phyloP scores from a whole-genome alignment of 2,797 vertebrate genomes.

The Dendrocincla tyrannina region DNA sequence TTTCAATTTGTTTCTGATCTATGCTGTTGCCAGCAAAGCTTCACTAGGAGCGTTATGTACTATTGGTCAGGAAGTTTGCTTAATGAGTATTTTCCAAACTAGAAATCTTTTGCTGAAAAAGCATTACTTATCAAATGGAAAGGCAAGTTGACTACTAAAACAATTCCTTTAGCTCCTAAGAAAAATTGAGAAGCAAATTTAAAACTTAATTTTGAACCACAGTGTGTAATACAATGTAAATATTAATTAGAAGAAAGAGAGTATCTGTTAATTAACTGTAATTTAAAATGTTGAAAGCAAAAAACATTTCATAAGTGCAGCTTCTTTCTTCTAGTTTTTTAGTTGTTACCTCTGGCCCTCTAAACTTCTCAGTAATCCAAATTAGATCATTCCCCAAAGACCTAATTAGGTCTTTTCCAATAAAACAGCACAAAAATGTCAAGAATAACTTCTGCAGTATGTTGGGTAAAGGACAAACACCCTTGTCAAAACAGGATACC shows the following conservation, averaged over 20 bases:
- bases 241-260: not conserved
- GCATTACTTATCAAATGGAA: not conserved
- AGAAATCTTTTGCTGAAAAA: not conserved
- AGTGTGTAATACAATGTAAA: not conserved
- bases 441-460: conserved; percentile 47
- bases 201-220: not conserved
- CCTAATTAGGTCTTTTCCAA: conserved; percentile 57
- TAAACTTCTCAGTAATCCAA: conserved; percentile 41
- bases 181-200: not conserved
- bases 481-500: conserved; percentile 74
- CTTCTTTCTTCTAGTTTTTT: not conserved
- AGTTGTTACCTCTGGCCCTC: conserved; percentile 30
- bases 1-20: not conserved
- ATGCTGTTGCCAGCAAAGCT: not conserved
- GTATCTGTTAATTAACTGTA: not conserved
- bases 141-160: not conserved
- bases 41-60: not conserved
- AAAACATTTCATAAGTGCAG: not conserved
- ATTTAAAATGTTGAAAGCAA: not conserved
- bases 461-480: conserved; percentile 62
- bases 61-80: not conserved
- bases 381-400: conserved; percentile 54
- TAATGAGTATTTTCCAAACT: not conserved
- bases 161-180: not conserved
- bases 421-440: conserved; percentile 40